These are phyloP conservation scores for Tortricodes alternella DNA, from an alignment of 2,888 invertebrate genomes.

Conservation along the genomic window DNA sequence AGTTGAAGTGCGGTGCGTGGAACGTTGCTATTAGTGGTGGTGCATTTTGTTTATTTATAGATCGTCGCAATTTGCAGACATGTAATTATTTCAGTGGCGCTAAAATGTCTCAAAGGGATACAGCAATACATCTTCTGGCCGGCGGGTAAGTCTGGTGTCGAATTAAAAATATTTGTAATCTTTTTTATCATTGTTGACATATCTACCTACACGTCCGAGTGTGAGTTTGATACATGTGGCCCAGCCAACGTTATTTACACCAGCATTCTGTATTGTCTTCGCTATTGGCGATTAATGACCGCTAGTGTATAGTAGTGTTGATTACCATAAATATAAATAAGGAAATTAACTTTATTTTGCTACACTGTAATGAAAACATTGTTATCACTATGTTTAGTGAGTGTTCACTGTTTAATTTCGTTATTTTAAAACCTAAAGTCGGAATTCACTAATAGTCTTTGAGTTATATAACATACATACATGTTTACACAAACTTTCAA, in stretches of 20 bases:
- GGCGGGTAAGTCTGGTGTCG: slow-evolving; percentile 91
- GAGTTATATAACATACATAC: no score
- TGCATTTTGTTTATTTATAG: slow-evolving; percentile 82
- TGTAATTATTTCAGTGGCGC: slow-evolving; percentile 74
- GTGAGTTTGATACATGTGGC: slow-evolving; percentile 52
- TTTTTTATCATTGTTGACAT: slow-evolving; percentile 32
- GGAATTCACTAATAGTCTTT: no score
- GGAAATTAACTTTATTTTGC: background rate
- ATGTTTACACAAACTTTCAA: no score
- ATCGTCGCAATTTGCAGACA: slow-evolving; percentile 76
- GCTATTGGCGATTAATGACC: slow-evolving; percentile 5
- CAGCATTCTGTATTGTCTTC: slow-evolving; percentile 40
- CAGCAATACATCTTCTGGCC: slow-evolving; percentile 95
- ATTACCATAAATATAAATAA: slow-evolving; percentile 5
- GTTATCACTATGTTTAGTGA: no score
- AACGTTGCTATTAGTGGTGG: slow-evolving; percentile 58
- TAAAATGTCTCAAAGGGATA: slow-evolving; percentile 91
- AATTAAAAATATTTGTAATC: slow-evolving; percentile 31
- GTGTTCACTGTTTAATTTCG: no score
- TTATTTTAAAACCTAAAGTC: no score
- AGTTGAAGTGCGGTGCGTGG: slow-evolving; percentile 40
- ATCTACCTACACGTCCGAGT: slow-evolving; percentile 24
- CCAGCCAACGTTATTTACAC: slow-evolving; percentile 52
- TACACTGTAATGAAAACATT: background rate
- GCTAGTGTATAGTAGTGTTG: background rate